Evolutionary conservation across 1,140 invertebrate genomes (phyloP).

Genomic region (Cyphomyrmex costatus): DNA sequence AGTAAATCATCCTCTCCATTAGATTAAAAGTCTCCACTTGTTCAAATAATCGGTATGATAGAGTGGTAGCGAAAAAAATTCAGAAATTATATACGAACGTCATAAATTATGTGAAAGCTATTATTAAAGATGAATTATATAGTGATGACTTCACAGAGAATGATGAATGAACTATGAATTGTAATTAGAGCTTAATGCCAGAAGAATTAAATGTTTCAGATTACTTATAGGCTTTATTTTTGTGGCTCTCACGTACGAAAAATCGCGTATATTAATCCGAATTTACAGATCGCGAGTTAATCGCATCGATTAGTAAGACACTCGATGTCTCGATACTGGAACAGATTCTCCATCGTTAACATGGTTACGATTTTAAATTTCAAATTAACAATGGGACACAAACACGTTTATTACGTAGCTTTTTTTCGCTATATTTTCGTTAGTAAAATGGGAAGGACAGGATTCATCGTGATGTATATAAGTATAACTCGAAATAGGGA

Average conservation of each 20-base stretch:
- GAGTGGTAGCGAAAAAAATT: no score
- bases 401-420: neutral
- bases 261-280: no score
- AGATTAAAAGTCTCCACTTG: conserved; percentile 88
- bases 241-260: no score
- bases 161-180: conserved; percentile 84
- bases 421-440: neutral
- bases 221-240: no score
- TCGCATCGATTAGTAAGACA: no score
- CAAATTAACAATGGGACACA: neutral
- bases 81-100: no score
- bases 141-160: conserved; percentile 82
- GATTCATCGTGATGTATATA: neutral
- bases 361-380: neutral
- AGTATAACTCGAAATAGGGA: neutral
- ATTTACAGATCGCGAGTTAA: no score
- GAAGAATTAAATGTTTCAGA: conserved; percentile 87
- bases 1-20: conserved; percentile 89
- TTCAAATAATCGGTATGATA: conserved; percentile 84
- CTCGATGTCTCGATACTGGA: no score
- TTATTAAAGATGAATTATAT: conserved; percentile 86
- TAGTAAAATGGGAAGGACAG: neutral
- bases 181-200: conserved; percentile 88
- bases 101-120: conserved; percentile 85
- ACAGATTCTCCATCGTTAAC: no score